Percentiles rank a stretch among this genome's conserved stretches.
phyloP scores from a whole-genome alignment of 2,888 invertebrate species.

The Petrophora chlorosata region DNA sequence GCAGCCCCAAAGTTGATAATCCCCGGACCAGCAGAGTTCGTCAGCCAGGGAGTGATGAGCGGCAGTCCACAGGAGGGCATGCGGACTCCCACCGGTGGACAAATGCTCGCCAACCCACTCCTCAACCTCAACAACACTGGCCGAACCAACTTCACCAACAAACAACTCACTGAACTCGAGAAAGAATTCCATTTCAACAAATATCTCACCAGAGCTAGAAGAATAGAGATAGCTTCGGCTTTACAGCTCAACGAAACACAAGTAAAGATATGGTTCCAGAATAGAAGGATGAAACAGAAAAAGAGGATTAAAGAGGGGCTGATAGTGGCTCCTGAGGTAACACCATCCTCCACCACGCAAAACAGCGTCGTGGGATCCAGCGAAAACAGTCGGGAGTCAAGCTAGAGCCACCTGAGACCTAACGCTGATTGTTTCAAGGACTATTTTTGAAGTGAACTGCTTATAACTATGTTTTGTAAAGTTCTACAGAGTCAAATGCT shows the following conservation, averaged over 20 bases:
- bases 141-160: slow-evolving; percentile 99
- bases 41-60: slow-evolving; percentile 73
- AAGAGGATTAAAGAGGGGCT: slow-evolving; percentile 97
- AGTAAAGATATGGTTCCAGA: slow-evolving; percentile 99
- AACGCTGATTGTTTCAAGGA: slow-evolving; percentile 30
- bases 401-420: slow-evolving; percentile 57
- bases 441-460: slow-evolving; percentile 37
- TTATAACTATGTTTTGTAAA: slow-evolving; percentile 21
- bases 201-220: slow-evolving; percentile 97
- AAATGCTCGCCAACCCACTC: slow-evolving; percentile 75
- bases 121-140: slow-evolving; percentile 91
- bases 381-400: slow-evolving; percentile 90
- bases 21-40: slow-evolving; percentile 76
- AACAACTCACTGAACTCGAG: slow-evolving; percentile 99
- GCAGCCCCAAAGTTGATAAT: slow-evolving; percentile 87
- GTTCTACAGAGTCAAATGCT: slow-evolving; percentile 20
- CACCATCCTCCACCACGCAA: slow-evolving; percentile 70
- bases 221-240: slow-evolving; percentile 98
- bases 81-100: slow-evolving; percentile 77
- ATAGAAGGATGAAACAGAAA: slow-evolving; percentile 99
- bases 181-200: slow-evolving; percentile 99
- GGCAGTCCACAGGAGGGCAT: slow-evolving; percentile 75
- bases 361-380: slow-evolving; percentile 81
- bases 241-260: slow-evolving; percentile 98
- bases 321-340: slow-evolving; percentile 82